Conservation (phyloP, 2,113 vertebrate species). For the Seriola dumerili region DNA sequence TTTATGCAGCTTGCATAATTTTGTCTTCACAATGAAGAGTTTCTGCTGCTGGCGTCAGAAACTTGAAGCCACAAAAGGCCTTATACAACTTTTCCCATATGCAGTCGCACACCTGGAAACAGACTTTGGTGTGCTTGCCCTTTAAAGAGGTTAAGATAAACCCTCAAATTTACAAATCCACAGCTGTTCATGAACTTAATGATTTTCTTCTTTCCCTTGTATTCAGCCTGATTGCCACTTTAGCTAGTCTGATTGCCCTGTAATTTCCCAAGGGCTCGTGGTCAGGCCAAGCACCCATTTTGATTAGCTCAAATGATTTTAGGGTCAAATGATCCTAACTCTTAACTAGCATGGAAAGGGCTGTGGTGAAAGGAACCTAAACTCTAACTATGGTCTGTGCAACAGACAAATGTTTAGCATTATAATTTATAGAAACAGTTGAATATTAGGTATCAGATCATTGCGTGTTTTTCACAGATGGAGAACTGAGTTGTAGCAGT, state of each 20-base stretch:
- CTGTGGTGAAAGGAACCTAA: no score
- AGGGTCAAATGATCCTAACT: neutral
- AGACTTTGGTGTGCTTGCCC: neutral
- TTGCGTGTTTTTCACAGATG: neutral
- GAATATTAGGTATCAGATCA: neutral
- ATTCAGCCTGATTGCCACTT: slow-evolving; percentile 19
- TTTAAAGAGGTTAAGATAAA: neutral
- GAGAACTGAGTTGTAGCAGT: neutral
- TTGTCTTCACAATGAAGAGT: neutral
- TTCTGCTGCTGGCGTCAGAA: no score
- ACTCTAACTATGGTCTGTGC: no score
- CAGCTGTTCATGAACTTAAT: neutral
- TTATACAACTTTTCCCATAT: no score
- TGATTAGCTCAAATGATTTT: slow-evolving; percentile 28
- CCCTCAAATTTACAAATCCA: neutral
- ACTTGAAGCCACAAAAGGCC: no score
- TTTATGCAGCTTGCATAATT: neutral
- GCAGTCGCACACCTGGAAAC: neutral
- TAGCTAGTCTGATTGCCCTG: slow-evolving; percentile 19
- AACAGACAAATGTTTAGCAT: neutral
- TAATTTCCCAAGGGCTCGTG: neutral
- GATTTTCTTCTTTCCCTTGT: neutral
- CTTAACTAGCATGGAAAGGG: no score
- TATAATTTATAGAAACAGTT: no score
- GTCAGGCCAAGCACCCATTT: slow-evolving; percentile 29